These are phyloP conservation scores for Florisuga fusca DNA, from an alignment of 2,797 vertebrate genomes.

Conservation along the genomic window DNA sequence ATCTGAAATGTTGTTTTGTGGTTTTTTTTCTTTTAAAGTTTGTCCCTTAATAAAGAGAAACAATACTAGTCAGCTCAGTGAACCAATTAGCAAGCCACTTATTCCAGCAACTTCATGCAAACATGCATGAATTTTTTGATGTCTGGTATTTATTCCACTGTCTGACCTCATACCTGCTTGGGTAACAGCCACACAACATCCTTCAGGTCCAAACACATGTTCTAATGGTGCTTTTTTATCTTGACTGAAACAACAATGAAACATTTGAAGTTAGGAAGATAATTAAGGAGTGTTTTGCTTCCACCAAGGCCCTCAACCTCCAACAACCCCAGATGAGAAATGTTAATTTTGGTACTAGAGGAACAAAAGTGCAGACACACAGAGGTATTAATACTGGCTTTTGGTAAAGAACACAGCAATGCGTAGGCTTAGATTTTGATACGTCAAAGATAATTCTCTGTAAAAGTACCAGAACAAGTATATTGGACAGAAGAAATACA, in stretches of 20 bases:
- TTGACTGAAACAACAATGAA: neutral
- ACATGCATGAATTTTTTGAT: neutral
- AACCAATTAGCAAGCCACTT: neutral
- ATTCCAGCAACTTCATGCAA: neutral
- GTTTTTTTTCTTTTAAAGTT: neutral
- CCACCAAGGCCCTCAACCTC: neutral
- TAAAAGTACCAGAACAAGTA: neutral
- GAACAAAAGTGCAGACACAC: constrained; percentile 56
- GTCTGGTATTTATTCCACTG: neutral
- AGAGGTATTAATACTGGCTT: constrained; percentile 75
- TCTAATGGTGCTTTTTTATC: neutral
- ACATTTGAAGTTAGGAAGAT: neutral
- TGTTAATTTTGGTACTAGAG: neutral
- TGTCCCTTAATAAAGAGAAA: neutral
- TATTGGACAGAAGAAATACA: neutral
- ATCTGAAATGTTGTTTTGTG: neutral
- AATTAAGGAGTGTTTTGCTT: neutral
- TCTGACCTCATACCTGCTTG: neutral
- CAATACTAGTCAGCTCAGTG: neutral
- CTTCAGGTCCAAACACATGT: neutral
- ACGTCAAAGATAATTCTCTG: neutral
- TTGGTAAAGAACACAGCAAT: neutral
- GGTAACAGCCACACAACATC: neutral
- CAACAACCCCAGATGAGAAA: neutral
- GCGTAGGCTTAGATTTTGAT: neutral